These are phyloP conservation scores for Zoanthus sociatus DNA, from an alignment of 92 coral and sea anemone species.

Conservation along the genomic window DNA sequence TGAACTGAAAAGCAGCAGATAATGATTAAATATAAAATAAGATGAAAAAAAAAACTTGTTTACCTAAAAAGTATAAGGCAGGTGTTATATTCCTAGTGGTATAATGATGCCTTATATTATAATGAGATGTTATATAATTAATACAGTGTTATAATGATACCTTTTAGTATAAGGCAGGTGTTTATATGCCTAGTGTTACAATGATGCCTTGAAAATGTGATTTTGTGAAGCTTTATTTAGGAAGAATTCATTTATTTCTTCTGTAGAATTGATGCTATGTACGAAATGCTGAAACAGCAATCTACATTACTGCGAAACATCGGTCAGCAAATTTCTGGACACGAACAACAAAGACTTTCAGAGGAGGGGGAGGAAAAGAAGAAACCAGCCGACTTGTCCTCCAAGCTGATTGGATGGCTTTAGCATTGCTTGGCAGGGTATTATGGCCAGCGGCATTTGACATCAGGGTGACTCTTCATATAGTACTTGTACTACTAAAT, in stretches of 20 bases:
- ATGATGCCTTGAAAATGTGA: neutral
- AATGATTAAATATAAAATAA: no score
- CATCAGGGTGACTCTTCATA: neutral
- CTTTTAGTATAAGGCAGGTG: no score
- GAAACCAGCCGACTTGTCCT: conserved; percentile 4
- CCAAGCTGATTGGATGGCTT: conserved; percentile 43
- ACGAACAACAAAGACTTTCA: neutral
- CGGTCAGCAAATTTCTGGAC: conserved; percentile 30
- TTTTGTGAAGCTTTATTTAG: neutral
- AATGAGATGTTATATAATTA: no score
- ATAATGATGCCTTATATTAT: no score
- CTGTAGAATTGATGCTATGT: conserved; percentile 33
- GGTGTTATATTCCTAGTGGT: no score
- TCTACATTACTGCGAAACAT: conserved; percentile 33
- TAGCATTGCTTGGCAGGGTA: neutral
- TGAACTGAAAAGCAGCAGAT: no score
- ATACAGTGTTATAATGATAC: no score
- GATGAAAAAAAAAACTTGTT: no score
- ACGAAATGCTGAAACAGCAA: conserved; percentile 31
- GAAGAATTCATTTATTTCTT: neutral
- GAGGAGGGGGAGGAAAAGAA: neutral
- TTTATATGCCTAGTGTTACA: no score
- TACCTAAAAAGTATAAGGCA: no score
- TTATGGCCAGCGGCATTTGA: neutral
- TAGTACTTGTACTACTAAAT: no score